Evolutionary conservation across 1,140 invertebrate species (phyloP).

Genomic region (Drosophila pachea): DNA sequence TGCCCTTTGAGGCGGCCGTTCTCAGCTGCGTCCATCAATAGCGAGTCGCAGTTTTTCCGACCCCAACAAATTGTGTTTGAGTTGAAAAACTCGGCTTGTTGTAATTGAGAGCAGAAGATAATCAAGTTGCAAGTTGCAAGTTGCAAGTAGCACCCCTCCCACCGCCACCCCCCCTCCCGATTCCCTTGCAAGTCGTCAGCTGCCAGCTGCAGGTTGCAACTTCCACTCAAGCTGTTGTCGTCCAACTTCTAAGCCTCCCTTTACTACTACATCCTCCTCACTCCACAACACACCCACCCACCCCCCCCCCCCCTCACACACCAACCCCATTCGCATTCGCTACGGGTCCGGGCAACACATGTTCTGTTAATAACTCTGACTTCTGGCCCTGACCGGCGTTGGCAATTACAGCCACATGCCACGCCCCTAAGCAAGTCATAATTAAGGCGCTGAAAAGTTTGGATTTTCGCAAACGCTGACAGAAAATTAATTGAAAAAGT

Average conservation of each 20-base stretch:
- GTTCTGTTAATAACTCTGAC: constrained; percentile 64
- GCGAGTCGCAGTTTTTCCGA: constrained; percentile 4
- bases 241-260: no score
- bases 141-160: no score
- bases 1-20: constrained; percentile 29
- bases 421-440: constrained; percentile 36
- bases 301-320: not conserved
- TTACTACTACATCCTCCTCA: no score
- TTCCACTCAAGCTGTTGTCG: constrained; percentile 9
- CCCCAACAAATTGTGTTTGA: constrained; percentile 36
- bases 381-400: not conserved
- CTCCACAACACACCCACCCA: not conserved
- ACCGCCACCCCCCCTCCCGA: no score
- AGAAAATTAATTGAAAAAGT: constrained; percentile 75
- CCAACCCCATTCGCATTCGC: not conserved
- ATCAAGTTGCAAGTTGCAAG: constrained; percentile 34
- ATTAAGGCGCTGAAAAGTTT: constrained; percentile 47
- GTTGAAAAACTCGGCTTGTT: not conserved
- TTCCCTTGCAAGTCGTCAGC: constrained; percentile 1
- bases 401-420: constrained; percentile 39
- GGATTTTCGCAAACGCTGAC: constrained; percentile 66
- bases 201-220: constrained; percentile 1
- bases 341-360: no score
- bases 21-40: constrained; percentile 20
- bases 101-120: constrained; percentile 44